Evolutionary conservation across 2,797 vertebrate genomes (phyloP), one percentile per base, ranked within the genome.

Genomic region (Stomatorhinus walkeri): DNA sequence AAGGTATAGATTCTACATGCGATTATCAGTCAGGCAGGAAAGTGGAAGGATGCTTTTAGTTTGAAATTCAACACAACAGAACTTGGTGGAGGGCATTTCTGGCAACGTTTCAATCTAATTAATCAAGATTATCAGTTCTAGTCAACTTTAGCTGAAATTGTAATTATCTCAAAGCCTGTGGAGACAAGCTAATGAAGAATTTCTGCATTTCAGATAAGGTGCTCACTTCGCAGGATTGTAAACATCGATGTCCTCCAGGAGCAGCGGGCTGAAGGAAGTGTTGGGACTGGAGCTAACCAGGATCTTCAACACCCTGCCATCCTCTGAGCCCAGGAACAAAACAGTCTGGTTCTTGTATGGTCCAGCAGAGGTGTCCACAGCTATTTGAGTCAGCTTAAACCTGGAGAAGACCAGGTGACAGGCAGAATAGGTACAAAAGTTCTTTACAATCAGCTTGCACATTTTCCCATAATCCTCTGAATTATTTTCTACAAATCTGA

Each of bases 321-420:
- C 97, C 49, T 97, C 96, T 0, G 97, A 95, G 28, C 97, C 98
- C 90, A 99, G 95, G 90, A 98, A 98, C 1, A 98, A 93, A 90
- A 99, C 96, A 0, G 97, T 98, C 89, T 93, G 93, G 92, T 99
- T 97, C 87, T 96, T 93, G 9, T 93, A 90, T 0, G 96, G 97
- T 2, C 97, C 98, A 0, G 97, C 97, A 0, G 93, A 94, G 4
- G 95, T 94, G 89, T 99, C 98, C 92, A 95, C 98, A 0, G 96
- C 96, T n/a, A 99, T 94, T 93, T 97, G 97, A 64, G 96, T 99
- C 95, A 99, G 89, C 91, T 97, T 97, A 90, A 91, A 95, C 93
- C 97, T 97, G 90, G 12, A 88, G 46, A 87, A 87, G 87, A 52
- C 87, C 16, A 81, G 3, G 56, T 12, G 72, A 22, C 83, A 85